phyloP scores from a whole-genome alignment of 1,140 invertebrate genomes.

The Calephelis nemesis region DNA sequence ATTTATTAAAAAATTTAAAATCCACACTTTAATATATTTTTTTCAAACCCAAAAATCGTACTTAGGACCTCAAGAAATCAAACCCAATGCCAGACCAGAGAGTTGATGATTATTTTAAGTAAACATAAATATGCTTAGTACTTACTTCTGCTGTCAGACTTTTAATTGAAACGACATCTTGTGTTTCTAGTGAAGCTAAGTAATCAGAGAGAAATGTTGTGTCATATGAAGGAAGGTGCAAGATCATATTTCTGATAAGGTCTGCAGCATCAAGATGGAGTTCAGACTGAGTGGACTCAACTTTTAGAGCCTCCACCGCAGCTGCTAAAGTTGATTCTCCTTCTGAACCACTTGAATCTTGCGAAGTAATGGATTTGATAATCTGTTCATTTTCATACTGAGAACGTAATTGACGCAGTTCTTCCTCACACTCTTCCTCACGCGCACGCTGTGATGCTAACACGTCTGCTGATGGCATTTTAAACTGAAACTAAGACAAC shows the following conservation, averaged over 20 bases:
- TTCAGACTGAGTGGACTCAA: conserved; percentile 15
- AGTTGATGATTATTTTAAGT: too few relatives aligned
- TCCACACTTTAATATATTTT: too few relatives aligned
- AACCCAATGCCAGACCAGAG: too few relatives aligned
- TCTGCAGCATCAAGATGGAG: conserved; percentile 19
- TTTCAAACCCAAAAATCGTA: too few relatives aligned
- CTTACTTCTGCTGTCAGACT: conserved; percentile 26
- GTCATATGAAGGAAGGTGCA: conserved; percentile 15
- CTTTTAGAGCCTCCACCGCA: conserved; percentile 24
- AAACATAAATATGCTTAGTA: neutral
- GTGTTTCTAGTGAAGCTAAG: conserved; percentile 21
- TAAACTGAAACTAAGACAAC: conserved; percentile 30
- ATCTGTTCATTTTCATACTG: conserved; percentile 21
- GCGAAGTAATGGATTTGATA: neutral
- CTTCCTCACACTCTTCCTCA: conserved; percentile 37
- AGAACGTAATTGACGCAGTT: conserved; percentile 28
- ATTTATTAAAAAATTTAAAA: too few relatives aligned
- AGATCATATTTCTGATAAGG: conserved; percentile 13
- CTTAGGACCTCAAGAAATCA: too few relatives aligned
- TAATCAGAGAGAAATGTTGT: conserved; percentile 26
- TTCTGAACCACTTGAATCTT: conserved; percentile 36
- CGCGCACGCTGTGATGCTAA: conserved; percentile 42
- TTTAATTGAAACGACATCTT: conserved; percentile 9
- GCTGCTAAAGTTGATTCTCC: conserved; percentile 33
- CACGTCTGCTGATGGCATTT: conserved; percentile 44